Evolutionary conservation across 2,797 vertebrate genomes (phyloP).

Genomic region (Microctenopoma stevenorrisi): DNA sequence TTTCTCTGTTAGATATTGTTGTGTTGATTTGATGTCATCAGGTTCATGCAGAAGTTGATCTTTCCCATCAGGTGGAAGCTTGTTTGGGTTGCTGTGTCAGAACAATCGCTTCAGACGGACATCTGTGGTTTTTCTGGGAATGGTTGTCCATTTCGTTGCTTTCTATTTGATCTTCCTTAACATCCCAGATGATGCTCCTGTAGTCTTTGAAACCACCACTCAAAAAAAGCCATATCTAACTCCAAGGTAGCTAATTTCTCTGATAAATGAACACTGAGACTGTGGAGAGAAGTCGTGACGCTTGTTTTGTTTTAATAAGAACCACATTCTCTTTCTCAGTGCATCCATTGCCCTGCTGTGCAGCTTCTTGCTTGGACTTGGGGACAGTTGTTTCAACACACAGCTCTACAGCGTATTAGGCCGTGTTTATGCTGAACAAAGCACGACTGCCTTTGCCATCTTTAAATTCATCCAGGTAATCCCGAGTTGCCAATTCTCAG

Average conservation of each 20-base stretch:
- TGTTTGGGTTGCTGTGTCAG: constrained; percentile 85
- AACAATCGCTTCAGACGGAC: constrained; percentile 86
- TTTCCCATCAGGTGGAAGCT: constrained; percentile 78
- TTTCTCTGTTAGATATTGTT: not conserved
- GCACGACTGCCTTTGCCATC: constrained; percentile 85
- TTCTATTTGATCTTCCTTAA: constrained; percentile 88
- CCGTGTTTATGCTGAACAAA: constrained; percentile 80
- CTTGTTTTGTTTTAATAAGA: constrained; percentile 8
- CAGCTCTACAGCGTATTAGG: constrained; percentile 88
- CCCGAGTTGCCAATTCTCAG: constrained; percentile 46
- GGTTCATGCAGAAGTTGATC: not conserved
- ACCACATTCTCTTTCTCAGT: constrained; percentile 54
- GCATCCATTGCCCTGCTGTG: constrained; percentile 83
- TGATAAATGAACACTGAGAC: not conserved
- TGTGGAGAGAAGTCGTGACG: not conserved
- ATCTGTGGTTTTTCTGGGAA: constrained; percentile 86
- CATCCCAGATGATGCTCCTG: constrained; percentile 83
- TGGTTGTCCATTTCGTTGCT: constrained; percentile 87
- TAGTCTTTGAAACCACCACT: constrained; percentile 72
- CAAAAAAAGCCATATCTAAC: constrained; percentile 76
- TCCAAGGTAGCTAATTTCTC: constrained; percentile 75
- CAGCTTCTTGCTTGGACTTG: constrained; percentile 86
- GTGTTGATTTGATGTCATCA: not conserved
- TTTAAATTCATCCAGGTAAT: constrained; percentile 90
- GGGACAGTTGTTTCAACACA: constrained; percentile 89